phyloP scores from a whole-genome alignment of 2,113 vertebrate species.

The Hydrolagus affinis region DNA sequence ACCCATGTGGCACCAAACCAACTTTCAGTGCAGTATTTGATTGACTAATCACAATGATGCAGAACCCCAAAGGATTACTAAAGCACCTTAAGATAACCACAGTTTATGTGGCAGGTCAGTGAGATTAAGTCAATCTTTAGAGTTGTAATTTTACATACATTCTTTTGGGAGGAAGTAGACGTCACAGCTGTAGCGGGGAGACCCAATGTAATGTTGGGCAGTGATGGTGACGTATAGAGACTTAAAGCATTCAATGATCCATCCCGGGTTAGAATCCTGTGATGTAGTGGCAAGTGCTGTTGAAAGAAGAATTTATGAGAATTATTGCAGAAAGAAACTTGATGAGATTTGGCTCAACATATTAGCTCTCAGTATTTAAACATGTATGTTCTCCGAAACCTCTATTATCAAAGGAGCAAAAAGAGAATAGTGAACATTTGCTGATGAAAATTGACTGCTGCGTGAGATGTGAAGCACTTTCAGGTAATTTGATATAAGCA shows the following conservation, averaged over 20 bases:
- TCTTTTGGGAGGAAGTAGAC: conserved; percentile 65
- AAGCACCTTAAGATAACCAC: neutral
- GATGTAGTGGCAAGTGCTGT: conserved; percentile 81
- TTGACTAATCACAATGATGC: neutral
- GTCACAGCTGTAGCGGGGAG: conserved; percentile 56
- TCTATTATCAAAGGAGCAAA: too few species aligned
- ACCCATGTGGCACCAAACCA: too few species aligned
- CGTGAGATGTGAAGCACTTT: too few species aligned
- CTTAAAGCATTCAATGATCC: conserved; percentile 84
- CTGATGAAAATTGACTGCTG: too few species aligned
- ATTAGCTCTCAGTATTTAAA: neutral
- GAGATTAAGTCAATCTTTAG: conserved; percentile 18
- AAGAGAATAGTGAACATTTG: too few species aligned
- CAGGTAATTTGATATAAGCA: too few species aligned
- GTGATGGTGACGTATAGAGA: conserved; percentile 89
- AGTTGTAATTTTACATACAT: conserved; percentile 61
- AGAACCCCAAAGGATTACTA: neutral
- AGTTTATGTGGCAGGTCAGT: neutral
- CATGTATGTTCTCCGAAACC: too few species aligned
- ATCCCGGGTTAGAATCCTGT: conserved; percentile 78
- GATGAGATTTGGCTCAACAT: neutral
- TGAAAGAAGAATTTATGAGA: conserved; percentile 40
- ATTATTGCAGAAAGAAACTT: conserved; percentile 36
- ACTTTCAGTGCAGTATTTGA: neutral
- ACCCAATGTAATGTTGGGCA: conserved; percentile 92